These are phyloP conservation scores for Empis livida DNA, from an alignment of 2,888 invertebrate species.

Conservation along the genomic window DNA sequence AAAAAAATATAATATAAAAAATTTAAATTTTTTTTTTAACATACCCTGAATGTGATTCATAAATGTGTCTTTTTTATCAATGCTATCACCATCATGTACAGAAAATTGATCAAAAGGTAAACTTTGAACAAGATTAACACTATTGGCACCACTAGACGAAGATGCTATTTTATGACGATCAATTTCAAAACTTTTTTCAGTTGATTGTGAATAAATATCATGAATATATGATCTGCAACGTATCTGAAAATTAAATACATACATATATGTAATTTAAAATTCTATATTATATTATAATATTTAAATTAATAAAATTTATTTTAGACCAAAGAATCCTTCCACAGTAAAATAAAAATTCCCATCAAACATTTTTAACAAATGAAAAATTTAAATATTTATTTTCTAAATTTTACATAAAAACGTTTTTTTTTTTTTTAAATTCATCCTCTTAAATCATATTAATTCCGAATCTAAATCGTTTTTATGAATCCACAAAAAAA, in stretches of 20 bases:
- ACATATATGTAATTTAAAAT: too few relatives aligned
- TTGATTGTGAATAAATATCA: constrained; percentile 52
- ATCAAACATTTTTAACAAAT: too few relatives aligned
- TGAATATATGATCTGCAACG: constrained; percentile 53
- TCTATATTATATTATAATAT: too few relatives aligned
- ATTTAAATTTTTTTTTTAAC: too few relatives aligned
- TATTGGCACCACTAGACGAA: constrained; percentile 20
- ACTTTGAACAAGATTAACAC: constrained; percentile 25
- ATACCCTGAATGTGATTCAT: constrained; percentile 34
- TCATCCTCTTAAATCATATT: constrained; percentile 6
- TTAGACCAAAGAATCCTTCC: too few relatives aligned
- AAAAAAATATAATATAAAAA: too few relatives aligned
- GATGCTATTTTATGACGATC: constrained; percentile 30
- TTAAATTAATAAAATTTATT: too few relatives aligned
- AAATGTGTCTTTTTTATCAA: constrained; percentile 30
- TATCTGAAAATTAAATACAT: constrained; percentile 28
- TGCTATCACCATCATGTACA: constrained; percentile 27
- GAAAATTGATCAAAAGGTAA: constrained; percentile 31
- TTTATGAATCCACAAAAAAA: neutral
- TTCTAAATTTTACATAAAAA: too few relatives aligned
- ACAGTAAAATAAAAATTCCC: too few relatives aligned
- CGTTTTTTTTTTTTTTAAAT: too few relatives aligned
- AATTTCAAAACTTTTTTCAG: constrained; percentile 51
- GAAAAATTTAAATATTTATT: too few relatives aligned
- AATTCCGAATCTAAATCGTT: neutral